A percentile compares a stretch with the other conserved stretches of the same genome.
These are phyloP conservation scores for Clivina fossor DNA, from an alignment of 2,888 invertebrate genomes.

Conservation along the genomic window DNA sequence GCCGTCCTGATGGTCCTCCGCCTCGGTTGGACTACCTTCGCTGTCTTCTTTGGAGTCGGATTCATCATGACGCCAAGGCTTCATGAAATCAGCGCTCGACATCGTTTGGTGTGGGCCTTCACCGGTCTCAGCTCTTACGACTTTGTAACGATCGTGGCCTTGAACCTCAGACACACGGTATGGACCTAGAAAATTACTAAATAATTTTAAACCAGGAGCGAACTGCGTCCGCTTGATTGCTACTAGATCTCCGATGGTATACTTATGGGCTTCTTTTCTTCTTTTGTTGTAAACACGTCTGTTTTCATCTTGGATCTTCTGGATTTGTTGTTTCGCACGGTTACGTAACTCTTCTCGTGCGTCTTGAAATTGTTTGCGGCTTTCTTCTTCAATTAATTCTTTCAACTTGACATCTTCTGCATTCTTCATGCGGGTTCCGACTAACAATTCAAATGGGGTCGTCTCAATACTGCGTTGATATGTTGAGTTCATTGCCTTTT, in stretches of 20 bases:
- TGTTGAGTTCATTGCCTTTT: conserved; percentile 36
- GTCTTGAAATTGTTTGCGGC: too few relatives aligned
- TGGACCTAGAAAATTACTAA: conserved; percentile 47
- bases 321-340: conserved; percentile 35
- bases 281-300: conserved; percentile 38
- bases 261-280: conserved; percentile 38
- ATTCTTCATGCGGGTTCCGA: conserved; percentile 34
- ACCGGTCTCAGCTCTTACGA: too few relatives aligned
- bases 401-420: conserved; percentile 32
- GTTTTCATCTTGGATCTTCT: conserved; percentile 41
- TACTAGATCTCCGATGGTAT: conserved; percentile 42
- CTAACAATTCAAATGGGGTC: conserved; percentile 38
- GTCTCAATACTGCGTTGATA: conserved; percentile 35
- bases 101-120: too few relatives aligned
- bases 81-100: too few relatives aligned
- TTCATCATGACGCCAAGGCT: too few relatives aligned
- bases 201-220: conserved; percentile 46
- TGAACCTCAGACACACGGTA: conserved; percentile 43
- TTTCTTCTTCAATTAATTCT: conserved; percentile 35
- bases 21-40: too few relatives aligned
- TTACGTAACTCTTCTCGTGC: conserved; percentile 26
- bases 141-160: conserved; percentile 47
- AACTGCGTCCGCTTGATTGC: conserved; percentile 48
- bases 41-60: too few relatives aligned
- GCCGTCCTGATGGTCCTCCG: too few relatives aligned